These are phyloP conservation scores for Pterocles orientalis DNA, from an alignment of 2,113 vertebrate species.

Conservation along the genomic window DNA sequence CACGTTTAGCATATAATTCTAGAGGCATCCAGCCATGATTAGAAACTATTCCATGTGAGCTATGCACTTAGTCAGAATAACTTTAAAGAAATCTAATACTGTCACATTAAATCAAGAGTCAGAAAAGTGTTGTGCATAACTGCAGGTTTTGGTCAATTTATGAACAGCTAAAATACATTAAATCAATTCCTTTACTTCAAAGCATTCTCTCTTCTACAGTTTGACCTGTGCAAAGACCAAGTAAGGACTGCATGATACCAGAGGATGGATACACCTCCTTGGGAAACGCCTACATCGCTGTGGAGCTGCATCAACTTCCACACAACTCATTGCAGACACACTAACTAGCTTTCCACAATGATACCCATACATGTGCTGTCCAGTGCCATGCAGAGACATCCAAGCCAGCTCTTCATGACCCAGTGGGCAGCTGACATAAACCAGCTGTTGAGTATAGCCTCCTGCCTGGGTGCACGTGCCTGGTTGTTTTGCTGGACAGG, in stretches of 20 bases:
- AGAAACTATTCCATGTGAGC: neutral
- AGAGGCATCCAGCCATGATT: neutral
- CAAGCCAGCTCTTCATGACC: neutral
- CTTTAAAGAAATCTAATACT: neutral
- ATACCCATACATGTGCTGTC: neutral
- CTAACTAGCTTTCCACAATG: neutral
- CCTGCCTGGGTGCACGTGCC: accelerated
- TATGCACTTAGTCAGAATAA: neutral
- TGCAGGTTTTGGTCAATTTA: neutral
- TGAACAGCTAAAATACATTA: neutral
- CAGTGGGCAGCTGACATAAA: neutral
- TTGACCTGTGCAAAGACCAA: neutral
- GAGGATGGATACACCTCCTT: neutral
- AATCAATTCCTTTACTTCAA: neutral
- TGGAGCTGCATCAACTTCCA: neutral
- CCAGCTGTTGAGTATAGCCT: neutral
- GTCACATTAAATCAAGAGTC: neutral
- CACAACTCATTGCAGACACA: neutral
- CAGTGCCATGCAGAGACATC: neutral
- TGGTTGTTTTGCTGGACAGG: neutral
- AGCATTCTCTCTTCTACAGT: neutral
- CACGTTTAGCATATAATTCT: neutral
- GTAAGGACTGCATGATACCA: neutral
- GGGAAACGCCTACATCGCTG: neutral
- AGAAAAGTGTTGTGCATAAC: neutral